Evolutionary conservation across 2,888 invertebrate genomes (phyloP).

Genomic region (Microdon myrmicae): DNA sequence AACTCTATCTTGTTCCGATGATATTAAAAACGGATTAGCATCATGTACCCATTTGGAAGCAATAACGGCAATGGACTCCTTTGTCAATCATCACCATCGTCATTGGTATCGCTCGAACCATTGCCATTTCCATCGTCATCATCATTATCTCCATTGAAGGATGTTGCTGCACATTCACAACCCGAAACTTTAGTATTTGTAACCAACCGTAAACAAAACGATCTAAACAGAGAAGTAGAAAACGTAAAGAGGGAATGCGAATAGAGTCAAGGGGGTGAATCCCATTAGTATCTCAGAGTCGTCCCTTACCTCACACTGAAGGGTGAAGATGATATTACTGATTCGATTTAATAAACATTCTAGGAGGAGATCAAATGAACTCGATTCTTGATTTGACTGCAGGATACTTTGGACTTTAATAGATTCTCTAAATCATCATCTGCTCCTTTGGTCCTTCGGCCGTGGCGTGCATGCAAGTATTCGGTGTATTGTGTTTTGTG

Average conservation of each 20-base stretch:
- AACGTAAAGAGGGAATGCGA: no score
- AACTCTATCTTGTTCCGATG: conserved; percentile 22
- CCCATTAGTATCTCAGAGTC: no score
- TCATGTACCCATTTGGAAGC: conserved; percentile 46
- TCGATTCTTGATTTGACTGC: conserved; percentile 11
- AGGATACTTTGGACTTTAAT: conserved; percentile 41
- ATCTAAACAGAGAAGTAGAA: conserved; percentile 40
- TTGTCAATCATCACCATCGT: no score
- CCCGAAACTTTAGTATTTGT: conserved; percentile 41
- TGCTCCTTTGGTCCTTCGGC: neutral
- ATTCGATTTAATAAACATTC: conserved; percentile 48
- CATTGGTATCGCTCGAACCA: no score
- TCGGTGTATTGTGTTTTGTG: no score
- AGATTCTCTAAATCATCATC: conserved; percentile 33
- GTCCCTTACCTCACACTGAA: conserved; percentile 1
- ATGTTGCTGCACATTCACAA: conserved; percentile 29
- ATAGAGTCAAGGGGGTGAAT: conserved; percentile 14
- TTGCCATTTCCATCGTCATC: conserved; percentile 20
- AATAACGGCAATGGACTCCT: conserved; percentile 11
- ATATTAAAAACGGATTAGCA: conserved; percentile 57
- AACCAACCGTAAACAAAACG: conserved; percentile 51
- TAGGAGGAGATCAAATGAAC: conserved; percentile 43
- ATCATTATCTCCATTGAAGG: conserved; percentile 30
- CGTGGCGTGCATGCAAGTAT: no score
- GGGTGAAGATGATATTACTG: conserved; percentile 31